These are phyloP conservation scores for Acrobasis suavella DNA, from an alignment of 2,888 invertebrate genomes.

Conservation along the genomic window DNA sequence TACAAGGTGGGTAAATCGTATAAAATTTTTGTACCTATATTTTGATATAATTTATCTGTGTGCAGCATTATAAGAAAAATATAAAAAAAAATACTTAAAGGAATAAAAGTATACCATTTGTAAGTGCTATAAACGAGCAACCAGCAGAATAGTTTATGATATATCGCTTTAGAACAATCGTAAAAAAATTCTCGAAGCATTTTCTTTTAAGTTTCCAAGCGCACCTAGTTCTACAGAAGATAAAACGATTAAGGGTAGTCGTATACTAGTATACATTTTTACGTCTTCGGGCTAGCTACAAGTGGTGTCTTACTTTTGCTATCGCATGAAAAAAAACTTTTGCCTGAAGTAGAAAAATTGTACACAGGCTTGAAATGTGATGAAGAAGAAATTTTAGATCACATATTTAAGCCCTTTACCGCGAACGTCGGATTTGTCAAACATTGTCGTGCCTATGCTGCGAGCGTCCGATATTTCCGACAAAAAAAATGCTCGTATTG, in stretches of 20 bases:
- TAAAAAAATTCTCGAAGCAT: conserved; percentile 10
- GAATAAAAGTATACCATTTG: not conserved
- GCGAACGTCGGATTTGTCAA: too few relatives aligned
- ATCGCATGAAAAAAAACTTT: too few relatives aligned
- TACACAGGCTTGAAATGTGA: too few relatives aligned
- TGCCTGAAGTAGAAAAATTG: too few relatives aligned
- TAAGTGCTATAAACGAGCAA: not conserved
- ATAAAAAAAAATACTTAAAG: not conserved
- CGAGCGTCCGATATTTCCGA: too few relatives aligned
- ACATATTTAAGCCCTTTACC: too few relatives aligned
- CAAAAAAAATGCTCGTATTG: too few relatives aligned
- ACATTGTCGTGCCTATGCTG: too few relatives aligned
- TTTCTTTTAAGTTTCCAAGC: conserved; percentile 8
- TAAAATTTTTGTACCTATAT: too few relatives aligned
- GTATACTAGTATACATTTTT: not conserved
- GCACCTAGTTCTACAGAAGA: conserved; percentile 11
- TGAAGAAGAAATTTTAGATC: too few relatives aligned
- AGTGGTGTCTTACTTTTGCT: not conserved
- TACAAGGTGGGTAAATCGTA: too few relatives aligned
- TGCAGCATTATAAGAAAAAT: not conserved
- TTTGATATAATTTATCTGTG: too few relatives aligned
- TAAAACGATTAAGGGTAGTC: conserved; percentile 14
- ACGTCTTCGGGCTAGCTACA: not conserved
- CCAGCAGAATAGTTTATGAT: conserved; percentile 6
- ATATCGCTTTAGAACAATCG: not conserved